Percentiles rank a stretch among this genome's conserved stretches.
These are phyloP conservation scores for Mantis religiosa DNA, from an alignment of 2,888 invertebrate genomes.

Conservation along the genomic window DNA sequence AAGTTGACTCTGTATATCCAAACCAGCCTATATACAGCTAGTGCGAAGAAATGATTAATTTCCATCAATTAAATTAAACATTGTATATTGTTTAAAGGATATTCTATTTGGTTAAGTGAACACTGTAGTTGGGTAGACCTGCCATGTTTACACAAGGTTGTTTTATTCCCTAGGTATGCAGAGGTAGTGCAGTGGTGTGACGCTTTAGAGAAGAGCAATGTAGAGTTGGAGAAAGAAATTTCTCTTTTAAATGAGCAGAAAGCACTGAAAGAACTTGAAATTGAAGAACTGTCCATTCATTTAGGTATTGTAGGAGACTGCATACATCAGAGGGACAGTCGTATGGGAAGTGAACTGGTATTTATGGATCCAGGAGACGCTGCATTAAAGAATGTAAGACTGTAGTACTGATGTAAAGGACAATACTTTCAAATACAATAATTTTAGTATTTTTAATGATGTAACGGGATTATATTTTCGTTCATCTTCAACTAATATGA, in stretches of 20 bases:
- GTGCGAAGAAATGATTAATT: too few relatives aligned
- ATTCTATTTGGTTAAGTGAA: too few relatives aligned
- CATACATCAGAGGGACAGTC: slow-evolving; percentile 70
- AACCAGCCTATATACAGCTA: too few relatives aligned
- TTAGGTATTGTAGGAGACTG: slow-evolving; percentile 68
- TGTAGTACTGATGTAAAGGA: too few relatives aligned
- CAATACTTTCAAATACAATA: too few relatives aligned
- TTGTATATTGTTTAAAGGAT: too few relatives aligned
- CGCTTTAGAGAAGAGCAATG: slow-evolving; percentile 54
- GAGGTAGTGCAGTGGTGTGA: slow-evolving; percentile 59
- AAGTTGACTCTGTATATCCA: too few relatives aligned
- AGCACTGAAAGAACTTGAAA: slow-evolving; percentile 65
- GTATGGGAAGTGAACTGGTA: slow-evolving; percentile 68
- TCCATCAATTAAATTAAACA: too few relatives aligned
- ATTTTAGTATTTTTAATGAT: too few relatives aligned
- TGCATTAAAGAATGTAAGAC: slow-evolving; percentile 64
- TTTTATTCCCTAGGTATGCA: not conserved
- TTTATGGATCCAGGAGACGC: slow-evolving; percentile 73
- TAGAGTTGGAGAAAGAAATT: slow-evolving; percentile 63
- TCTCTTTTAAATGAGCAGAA: slow-evolving; percentile 64
- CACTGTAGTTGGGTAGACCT: too few relatives aligned
- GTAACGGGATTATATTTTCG: too few relatives aligned
- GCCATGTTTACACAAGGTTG: not conserved
- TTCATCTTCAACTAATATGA: too few relatives aligned
- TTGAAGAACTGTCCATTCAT: slow-evolving; percentile 66